Percentiles rank a stretch among this genome's conserved stretches.
Evolutionary conservation across 2,888 invertebrate genomes (phyloP).

Genomic region (Ennomos erosarius): DNA sequence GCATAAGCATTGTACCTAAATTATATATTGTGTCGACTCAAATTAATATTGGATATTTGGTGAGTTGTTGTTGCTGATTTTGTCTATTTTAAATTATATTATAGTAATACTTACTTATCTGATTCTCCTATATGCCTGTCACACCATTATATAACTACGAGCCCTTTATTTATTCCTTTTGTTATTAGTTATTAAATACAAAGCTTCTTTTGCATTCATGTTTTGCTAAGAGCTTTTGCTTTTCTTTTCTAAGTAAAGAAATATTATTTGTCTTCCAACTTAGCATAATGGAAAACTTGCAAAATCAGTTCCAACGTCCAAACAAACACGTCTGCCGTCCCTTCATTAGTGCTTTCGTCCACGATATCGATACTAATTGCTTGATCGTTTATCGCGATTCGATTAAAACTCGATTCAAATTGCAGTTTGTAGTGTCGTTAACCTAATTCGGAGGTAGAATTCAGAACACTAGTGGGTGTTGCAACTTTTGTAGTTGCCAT

Average conservation of each 20-base stretch:
- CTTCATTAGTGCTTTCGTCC: conserved; percentile 23
- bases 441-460: conserved; percentile 23
- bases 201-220: not conserved
- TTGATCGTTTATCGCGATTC: conserved; percentile 26
- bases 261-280: too few relatives aligned
- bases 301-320: conserved; percentile 17
- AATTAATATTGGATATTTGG: too few relatives aligned
- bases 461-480: conserved; percentile 9
- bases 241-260: not conserved
- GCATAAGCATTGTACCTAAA: too few relatives aligned
- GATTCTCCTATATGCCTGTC: too few relatives aligned
- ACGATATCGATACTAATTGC: conserved; percentile 28
- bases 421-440: conserved; percentile 29
- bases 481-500: conserved; percentile 7
- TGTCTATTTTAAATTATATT: too few relatives aligned
- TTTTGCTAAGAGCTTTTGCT: not conserved
- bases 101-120: too few relatives aligned
- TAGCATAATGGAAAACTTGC: not conserved
- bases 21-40: too few relatives aligned
- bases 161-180: too few relatives aligned
- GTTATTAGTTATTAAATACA: not conserved
- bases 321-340: conserved; percentile 13
- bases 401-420: conserved; percentile 29
- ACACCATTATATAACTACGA: too few relatives aligned
- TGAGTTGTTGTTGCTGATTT: too few relatives aligned